Percentiles rank a stretch among this genome's conserved stretches.
Evolutionary conservation across 2,797 vertebrate species (phyloP).

Genomic region (Artibeus lituratus): DNA sequence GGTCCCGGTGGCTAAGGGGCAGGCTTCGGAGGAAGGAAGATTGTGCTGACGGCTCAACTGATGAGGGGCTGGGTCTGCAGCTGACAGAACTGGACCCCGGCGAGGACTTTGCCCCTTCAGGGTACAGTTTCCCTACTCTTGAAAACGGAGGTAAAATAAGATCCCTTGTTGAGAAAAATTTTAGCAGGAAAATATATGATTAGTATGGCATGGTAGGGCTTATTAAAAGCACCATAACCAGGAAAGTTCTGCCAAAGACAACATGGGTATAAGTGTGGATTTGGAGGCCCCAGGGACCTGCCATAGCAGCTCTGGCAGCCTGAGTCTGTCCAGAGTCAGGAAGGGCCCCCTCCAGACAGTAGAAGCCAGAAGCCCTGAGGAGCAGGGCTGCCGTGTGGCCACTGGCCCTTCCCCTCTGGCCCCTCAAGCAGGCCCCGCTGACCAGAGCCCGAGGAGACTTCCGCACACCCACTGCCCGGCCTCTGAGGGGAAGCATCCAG

Average conservation of each 20-base stretch:
- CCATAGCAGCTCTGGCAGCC: too few species aligned
- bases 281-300: not conserved
- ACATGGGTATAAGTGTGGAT: not conserved
- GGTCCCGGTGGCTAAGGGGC: not conserved
- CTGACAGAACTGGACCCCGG: not conserved
- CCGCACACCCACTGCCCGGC: not conserved
- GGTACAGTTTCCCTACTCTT: not conserved
- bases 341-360: accelerated
- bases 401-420: not conserved
- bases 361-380: not conserved
- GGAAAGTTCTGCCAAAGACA: not conserved
- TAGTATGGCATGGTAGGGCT: accelerated
- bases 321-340: too few species aligned
- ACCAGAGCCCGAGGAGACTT: not conserved
- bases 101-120: not conserved
- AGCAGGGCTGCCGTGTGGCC: not conserved
- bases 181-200: accelerated
- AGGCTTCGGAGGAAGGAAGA: not conserved
- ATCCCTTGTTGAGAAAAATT: not conserved
- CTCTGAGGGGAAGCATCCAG: not conserved
- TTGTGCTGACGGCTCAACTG: accelerated
- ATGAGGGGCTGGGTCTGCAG: not conserved
- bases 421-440: not conserved
- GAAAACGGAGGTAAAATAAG: not conserved
- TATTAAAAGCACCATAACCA: not conserved